Evolutionary conservation across 1,140 invertebrate species (phyloP).

Genomic region (Listronotus bonariensis): DNA sequence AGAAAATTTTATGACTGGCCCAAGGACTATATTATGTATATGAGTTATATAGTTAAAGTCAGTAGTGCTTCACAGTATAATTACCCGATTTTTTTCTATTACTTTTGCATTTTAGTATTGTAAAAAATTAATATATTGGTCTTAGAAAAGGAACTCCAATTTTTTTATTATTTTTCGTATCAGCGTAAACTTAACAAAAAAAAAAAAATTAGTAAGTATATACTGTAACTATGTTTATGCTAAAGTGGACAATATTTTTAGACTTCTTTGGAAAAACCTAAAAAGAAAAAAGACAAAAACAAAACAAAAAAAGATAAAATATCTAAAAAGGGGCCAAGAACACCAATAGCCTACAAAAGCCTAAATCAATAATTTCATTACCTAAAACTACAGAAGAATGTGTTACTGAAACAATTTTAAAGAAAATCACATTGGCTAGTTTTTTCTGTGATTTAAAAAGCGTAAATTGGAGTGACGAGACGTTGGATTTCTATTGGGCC

Average conservation of each 20-base stretch:
- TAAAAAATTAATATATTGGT: no score
- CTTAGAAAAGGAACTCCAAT: no score
- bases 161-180: no score
- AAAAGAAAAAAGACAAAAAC: slow-evolving; percentile 31
- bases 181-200: no score
- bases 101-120: no score
- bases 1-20: no score
- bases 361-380: no score
- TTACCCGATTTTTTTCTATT: no score
- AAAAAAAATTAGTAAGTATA: no score
- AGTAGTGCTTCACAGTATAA: no score
- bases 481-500: slow-evolving; percentile 48
- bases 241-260: slow-evolving; percentile 4
- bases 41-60: no score
- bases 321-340: slow-evolving; percentile 18
- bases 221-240: not conserved
- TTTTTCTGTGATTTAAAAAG: slow-evolving; percentile 46
- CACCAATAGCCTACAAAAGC: not conserved
- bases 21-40: no score
- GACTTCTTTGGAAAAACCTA: slow-evolving; percentile 14
- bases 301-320: slow-evolving; percentile 24
- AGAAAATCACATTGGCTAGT: slow-evolving; percentile 45
- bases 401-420: slow-evolving; percentile 38
- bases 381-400: not conserved
- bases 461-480: slow-evolving; percentile 48